phyloP scores from a whole-genome alignment of 1,140 invertebrate species.

The Nomia melanderi region DNA sequence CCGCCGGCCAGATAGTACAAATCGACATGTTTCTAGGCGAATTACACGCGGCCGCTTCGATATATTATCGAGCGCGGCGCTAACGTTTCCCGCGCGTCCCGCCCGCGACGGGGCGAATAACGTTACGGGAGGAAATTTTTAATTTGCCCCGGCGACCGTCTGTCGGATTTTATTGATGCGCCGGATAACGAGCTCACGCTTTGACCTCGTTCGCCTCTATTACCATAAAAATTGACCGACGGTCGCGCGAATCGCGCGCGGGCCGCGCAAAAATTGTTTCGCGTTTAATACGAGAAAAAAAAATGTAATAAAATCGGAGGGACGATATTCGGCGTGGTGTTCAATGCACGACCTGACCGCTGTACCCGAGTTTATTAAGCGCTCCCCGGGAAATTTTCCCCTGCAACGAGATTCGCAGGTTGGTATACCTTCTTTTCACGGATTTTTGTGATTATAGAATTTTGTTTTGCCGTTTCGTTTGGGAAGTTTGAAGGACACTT shows the following conservation, averaged over 20 bases:
- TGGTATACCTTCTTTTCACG: too few species aligned
- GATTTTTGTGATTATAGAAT: too few species aligned
- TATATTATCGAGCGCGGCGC: neutral
- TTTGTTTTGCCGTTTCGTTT: too few species aligned
- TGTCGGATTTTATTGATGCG: neutral
- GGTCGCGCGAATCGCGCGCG: neutral
- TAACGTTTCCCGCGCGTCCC: too few species aligned
- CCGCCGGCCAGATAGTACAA: neutral
- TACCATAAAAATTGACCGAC: neutral
- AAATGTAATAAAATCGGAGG: neutral
- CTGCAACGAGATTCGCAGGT: too few species aligned
- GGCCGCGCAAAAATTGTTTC: neutral
- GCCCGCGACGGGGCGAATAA: neutral
- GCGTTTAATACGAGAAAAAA: neutral
- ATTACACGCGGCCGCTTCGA: neutral
- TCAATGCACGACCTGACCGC: neutral
- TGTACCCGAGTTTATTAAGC: too few species aligned
- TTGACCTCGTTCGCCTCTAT: neutral
- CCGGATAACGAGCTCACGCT: neutral
- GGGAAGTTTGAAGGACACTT: too few species aligned
- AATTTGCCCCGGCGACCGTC: neutral
- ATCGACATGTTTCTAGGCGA: neutral
- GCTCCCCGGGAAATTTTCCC: too few species aligned
- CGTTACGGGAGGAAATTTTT: neutral
- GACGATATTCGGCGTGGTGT: neutral